Conservation (phyloP, 37 sponge, comb jelly and placozoan species). For the Lycopodina hypogea region DNA sequence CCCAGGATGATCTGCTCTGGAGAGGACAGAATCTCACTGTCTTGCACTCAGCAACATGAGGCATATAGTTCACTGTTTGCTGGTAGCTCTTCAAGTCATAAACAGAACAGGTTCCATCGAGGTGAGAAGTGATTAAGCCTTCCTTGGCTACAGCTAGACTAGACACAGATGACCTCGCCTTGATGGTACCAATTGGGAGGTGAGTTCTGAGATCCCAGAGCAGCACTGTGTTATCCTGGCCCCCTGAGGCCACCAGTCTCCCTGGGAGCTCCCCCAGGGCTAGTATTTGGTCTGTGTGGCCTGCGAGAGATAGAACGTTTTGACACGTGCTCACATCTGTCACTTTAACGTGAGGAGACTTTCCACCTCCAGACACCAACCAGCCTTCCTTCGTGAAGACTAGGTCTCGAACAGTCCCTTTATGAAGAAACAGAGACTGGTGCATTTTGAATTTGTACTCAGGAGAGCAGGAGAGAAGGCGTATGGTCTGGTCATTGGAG, state of each 20-base stretch:
- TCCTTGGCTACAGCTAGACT: slow-evolving; percentile 4
- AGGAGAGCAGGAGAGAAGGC: slow-evolving; percentile 39
- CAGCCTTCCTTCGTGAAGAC: slow-evolving; percentile 49
- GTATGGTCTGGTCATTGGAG: slow-evolving; percentile 82
- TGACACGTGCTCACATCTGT: slow-evolving; percentile 34
- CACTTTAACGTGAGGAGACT: slow-evolving; percentile 46
- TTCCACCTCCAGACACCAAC: slow-evolving; percentile 77
- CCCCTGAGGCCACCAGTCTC: slow-evolving; percentile 50
- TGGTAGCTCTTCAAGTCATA: slow-evolving; percentile 19
- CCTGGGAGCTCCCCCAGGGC: slow-evolving; percentile 25
- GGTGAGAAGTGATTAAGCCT: slow-evolving; percentile 15
- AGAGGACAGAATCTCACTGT: slow-evolving; percentile 57
- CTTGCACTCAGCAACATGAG: slow-evolving; percentile 69
- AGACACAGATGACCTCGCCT: slow-evolving; percentile 12
- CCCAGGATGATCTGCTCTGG: slow-evolving; percentile 12
- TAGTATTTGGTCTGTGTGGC: slow-evolving; percentile 66
- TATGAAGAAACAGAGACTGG: slow-evolving; percentile 5
- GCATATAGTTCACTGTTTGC: not conserved
- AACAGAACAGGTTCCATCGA: slow-evolving; percentile 56
- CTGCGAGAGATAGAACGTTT: slow-evolving; percentile 17
- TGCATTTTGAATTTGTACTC: not conserved
- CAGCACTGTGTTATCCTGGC: slow-evolving; percentile 57
- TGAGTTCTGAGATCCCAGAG: slow-evolving; percentile 67
- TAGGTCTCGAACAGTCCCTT: slow-evolving; percentile 79
- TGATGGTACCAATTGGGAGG: slow-evolving; percentile 7